A percentile compares a stretch with the other conserved stretches of the same genome.
phyloP scores from a whole-genome alignment of 2,113 vertebrate species.

The Dipodomys merriami region DNA sequence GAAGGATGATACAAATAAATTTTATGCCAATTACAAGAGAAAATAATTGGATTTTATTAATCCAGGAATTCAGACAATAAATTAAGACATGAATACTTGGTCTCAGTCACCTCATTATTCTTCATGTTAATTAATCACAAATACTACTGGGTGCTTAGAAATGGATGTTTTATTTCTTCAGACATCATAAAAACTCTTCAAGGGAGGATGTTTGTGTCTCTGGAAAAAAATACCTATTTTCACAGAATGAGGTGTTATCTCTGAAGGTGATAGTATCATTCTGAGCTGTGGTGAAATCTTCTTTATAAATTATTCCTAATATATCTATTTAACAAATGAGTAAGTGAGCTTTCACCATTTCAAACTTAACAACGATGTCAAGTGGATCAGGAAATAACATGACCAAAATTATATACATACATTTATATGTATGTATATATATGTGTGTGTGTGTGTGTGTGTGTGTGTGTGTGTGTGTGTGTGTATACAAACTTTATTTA shows the following conservation, averaged over 20 bases:
- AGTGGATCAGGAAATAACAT: background rate
- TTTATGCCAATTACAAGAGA: conserved; percentile 81
- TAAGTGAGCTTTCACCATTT: background rate
- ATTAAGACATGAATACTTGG: conserved; percentile 79
- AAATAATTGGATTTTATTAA: conserved; percentile 87
- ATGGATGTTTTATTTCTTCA: conserved; percentile 64
- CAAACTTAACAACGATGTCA: background rate
- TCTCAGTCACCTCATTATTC: conserved; percentile 82
- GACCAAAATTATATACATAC: background rate
- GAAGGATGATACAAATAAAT: conserved; percentile 83
- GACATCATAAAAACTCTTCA: conserved; percentile 46
- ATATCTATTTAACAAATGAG: background rate
- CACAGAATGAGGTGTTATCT: background rate
- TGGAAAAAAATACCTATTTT: conserved; percentile 14
- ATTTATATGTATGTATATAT: background rate
- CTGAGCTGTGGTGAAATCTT: background rate
- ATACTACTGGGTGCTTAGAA: conserved; percentile 74
- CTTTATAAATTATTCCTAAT: conserved; percentile 16
- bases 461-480: too few species aligned
- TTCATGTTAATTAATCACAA: conserved; percentile 81
- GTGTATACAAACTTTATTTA: too few species aligned
- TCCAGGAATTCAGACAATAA: conserved; percentile 81
- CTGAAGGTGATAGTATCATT: background rate
- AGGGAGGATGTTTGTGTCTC: background rate
- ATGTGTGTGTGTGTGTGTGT: too few species aligned